Conservation (phyloP, 2,797 vertebrate genomes). For the Protosalanx chinensis region DNA sequence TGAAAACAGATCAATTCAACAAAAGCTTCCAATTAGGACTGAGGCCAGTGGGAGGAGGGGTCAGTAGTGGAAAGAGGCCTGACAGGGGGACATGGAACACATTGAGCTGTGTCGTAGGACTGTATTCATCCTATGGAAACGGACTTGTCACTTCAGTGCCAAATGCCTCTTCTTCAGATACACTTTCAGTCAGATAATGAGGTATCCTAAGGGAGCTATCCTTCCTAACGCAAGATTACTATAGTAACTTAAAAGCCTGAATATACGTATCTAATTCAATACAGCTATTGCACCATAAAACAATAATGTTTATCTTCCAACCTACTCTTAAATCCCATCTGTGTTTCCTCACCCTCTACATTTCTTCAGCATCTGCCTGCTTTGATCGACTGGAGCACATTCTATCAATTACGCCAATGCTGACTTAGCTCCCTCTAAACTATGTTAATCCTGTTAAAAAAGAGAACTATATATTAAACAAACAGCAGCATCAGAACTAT, state of each 20-base stretch:
- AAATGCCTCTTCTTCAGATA: neutral
- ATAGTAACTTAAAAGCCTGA: too few relatives aligned
- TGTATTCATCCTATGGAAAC: slow-evolving; percentile 22
- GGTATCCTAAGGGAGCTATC: too few relatives aligned
- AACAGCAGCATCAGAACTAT: slow-evolving; percentile 14
- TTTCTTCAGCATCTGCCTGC: slow-evolving; percentile 31
- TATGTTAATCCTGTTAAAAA: slow-evolving; percentile 52
- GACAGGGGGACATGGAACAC: slow-evolving; percentile 44
- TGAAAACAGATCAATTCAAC: slow-evolving; percentile 58
- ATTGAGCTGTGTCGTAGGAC: slow-evolving; percentile 33
- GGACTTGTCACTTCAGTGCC: neutral
- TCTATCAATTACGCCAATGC: slow-evolving; percentile 27
- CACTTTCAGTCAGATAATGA: neutral
- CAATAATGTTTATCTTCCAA: too few relatives aligned
- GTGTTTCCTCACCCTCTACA: slow-evolving; percentile 7
- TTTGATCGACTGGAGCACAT: slow-evolving; percentile 44
- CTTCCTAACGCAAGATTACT: too few relatives aligned
- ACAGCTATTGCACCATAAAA: too few relatives aligned
- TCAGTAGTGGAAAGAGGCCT: slow-evolving; percentile 26
- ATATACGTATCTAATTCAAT: too few relatives aligned
- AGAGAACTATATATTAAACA: slow-evolving; percentile 35
- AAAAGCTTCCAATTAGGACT: slow-evolving; percentile 42
- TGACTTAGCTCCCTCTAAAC: slow-evolving; percentile 41
- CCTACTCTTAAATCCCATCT: slow-evolving; percentile 10
- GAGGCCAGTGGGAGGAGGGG: slow-evolving; percentile 12